Evolutionary conservation across 1,140 invertebrate genomes (phyloP).

Genomic region (Bombyx mandarina): DNA sequence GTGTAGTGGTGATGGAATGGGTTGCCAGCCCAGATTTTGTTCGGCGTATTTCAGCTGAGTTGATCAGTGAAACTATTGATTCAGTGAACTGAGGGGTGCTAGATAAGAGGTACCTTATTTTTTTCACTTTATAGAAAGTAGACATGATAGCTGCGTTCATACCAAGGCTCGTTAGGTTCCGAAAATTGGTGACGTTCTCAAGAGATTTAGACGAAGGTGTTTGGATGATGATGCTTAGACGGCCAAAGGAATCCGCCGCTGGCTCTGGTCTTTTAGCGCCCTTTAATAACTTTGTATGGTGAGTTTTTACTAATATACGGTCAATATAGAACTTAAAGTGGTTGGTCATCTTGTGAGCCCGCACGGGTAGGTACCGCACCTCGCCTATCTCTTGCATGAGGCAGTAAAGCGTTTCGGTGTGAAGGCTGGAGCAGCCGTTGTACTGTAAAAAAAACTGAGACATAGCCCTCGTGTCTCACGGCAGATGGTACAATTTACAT

Average conservation of each 20-base stretch:
- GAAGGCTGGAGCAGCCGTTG: no score
- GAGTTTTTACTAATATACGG: constrained; percentile 1
- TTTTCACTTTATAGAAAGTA: constrained; percentile 15
- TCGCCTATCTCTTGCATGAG: no score
- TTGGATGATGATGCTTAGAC: constrained; percentile 83
- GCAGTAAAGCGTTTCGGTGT: no score
- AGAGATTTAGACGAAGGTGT: constrained; percentile 78
- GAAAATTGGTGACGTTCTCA: constrained; percentile 75
- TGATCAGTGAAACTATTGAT: constrained; percentile 29
- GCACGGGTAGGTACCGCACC: no score
- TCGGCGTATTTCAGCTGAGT: no score
- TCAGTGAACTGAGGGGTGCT: constrained; percentile 46
- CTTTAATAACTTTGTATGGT: constrained; percentile 84
- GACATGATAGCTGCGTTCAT: constrained; percentile 85
- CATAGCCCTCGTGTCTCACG: no score
- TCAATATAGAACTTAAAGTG: no score
- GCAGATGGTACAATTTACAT: no score
- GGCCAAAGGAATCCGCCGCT: constrained; percentile 84
- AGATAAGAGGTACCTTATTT: not conserved
- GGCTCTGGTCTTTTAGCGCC: constrained; percentile 87
- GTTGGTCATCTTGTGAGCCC: no score
- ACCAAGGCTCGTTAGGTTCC: constrained; percentile 75
- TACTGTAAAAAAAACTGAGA: no score
- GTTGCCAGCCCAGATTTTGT: no score
- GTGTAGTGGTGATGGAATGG: no score